Conservation (phyloP, 1,140 invertebrate genomes). For the Cotesia typhae region DNA sequence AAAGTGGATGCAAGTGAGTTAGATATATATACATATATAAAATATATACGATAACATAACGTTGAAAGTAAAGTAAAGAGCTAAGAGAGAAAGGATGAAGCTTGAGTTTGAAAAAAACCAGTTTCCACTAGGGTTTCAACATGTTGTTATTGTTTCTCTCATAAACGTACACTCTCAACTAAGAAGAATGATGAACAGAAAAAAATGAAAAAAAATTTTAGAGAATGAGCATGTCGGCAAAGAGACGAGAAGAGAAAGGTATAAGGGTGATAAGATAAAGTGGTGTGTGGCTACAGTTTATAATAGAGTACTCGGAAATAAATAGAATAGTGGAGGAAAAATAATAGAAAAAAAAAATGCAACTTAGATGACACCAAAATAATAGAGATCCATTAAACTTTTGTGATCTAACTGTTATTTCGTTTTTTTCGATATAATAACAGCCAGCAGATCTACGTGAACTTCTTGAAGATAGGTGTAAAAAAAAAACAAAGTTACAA, state of each 20-base stretch:
- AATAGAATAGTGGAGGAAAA: background rate
- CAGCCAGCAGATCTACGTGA: background rate
- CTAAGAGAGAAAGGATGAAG: background rate
- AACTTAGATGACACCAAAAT: background rate
- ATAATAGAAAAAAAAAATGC: constrained; percentile 18
- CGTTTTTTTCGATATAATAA: background rate
- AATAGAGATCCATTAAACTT: constrained; percentile 11
- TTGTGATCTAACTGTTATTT: constrained; percentile 8
- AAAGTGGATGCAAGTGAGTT: constrained; percentile 9
- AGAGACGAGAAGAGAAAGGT: constrained; percentile 20
- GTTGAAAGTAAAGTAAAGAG: constrained; percentile 10
- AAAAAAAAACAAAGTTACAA: background rate
- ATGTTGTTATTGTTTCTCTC: constrained; percentile 42
- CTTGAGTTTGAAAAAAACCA: constrained; percentile 36
- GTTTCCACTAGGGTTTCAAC: constrained; percentile 33
- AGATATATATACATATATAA: constrained; percentile 14
- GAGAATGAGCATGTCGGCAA: constrained; percentile 16
- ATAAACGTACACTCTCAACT: constrained; percentile 16
- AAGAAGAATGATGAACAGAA: constrained; percentile 22
- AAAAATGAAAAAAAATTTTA: constrained; percentile 17
- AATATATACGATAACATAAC: constrained; percentile 12
- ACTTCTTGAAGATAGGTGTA: background rate
- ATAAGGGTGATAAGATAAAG: too few species aligned
- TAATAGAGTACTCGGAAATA: background rate
- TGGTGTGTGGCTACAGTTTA: background rate